Evolutionary conservation across 2,113 vertebrate genomes (phyloP).

Genomic region (Silurus glanis): DNA sequence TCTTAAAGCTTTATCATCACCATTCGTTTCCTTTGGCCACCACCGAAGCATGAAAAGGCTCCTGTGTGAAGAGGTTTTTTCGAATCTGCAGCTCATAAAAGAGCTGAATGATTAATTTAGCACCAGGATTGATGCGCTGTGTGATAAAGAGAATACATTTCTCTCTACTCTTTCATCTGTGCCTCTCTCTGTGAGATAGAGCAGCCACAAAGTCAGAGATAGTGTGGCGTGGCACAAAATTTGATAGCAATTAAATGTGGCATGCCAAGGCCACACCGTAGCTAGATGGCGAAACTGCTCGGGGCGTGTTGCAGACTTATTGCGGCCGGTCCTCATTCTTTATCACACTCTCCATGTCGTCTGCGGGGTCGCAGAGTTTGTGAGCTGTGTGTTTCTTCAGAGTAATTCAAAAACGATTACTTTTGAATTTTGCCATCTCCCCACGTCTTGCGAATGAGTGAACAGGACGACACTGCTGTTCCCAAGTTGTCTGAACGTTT

Average conservation of each 20-base stretch:
- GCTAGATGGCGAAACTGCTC: slow-evolving; percentile 2
- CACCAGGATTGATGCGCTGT: slow-evolving; percentile 53
- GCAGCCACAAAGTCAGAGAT: slow-evolving; percentile 37
- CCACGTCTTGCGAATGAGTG: neutral
- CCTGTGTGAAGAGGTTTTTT: slow-evolving; percentile 42
- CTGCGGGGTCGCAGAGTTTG: neutral
- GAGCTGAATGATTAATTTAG: slow-evolving; percentile 63
- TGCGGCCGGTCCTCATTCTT: neutral
- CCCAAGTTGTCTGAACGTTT: neutral
- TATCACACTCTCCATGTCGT: neutral
- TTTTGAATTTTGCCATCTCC: neutral
- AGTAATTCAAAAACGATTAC: slow-evolving; percentile 1
- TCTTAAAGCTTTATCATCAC: slow-evolving; percentile 32
- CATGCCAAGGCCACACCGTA: neutral
- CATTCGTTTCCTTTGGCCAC: slow-evolving; percentile 14
- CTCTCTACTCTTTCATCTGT: slow-evolving; percentile 57
- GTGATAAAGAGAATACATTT: slow-evolving; percentile 64
- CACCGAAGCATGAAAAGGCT: slow-evolving; percentile 27
- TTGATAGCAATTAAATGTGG: slow-evolving; percentile 43
- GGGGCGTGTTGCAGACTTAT: slow-evolving; percentile 20
- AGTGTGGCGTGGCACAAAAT: slow-evolving; percentile 42
- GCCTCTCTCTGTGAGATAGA: slow-evolving; percentile 40
- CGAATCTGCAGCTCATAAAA: slow-evolving; percentile 46
- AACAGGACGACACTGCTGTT: slow-evolving; percentile 21
- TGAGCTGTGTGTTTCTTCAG: slow-evolving; percentile 6